phyloP scores from a whole-genome alignment of 1,140 invertebrate species.

The Drosophila cardini region DNA sequence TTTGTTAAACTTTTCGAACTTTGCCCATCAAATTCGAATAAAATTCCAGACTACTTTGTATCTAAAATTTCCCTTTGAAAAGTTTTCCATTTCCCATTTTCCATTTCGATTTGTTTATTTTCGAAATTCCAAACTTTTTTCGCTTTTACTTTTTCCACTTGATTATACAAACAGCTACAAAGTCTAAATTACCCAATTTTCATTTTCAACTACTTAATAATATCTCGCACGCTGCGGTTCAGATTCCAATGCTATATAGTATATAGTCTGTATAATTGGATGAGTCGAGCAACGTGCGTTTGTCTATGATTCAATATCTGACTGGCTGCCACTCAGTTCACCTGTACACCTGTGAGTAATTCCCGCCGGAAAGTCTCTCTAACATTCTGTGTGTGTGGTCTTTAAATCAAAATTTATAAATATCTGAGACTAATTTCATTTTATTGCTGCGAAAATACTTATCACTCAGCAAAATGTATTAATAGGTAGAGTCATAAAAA shows the following conservation, averaged over 20 bases:
- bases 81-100: conserved; percentile 14
- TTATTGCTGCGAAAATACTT: conserved; percentile 58
- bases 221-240: conserved; percentile 27
- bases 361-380: not conserved
- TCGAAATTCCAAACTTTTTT: conserved; percentile 45
- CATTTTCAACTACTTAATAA: conserved; percentile 50
- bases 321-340: not conserved
- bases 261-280: conserved; percentile 25
- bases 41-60: conserved; percentile 28
- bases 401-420: conserved; percentile 49
- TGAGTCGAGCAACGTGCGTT: conserved; percentile 30
- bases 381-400: conserved; percentile 49
- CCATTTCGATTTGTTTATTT: conserved; percentile 57
- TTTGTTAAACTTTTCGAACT: conserved; percentile 36
- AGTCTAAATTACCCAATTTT: conserved; percentile 63
- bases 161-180: conserved; percentile 42
- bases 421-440: conserved; percentile 65
- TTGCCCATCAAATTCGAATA: conserved; percentile 53
- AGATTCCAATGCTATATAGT: conserved; percentile 22
- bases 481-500: not conserved
- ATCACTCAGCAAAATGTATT: conserved; percentile 22
- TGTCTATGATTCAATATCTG: conserved; percentile 56
- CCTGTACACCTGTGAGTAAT: conserved; percentile 48
- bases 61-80: not conserved
- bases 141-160: conserved; percentile 41